Base-by-base conservation (phyloP, 2,888 invertebrate genomes). In the Epirrhoe alternata region DNA sequence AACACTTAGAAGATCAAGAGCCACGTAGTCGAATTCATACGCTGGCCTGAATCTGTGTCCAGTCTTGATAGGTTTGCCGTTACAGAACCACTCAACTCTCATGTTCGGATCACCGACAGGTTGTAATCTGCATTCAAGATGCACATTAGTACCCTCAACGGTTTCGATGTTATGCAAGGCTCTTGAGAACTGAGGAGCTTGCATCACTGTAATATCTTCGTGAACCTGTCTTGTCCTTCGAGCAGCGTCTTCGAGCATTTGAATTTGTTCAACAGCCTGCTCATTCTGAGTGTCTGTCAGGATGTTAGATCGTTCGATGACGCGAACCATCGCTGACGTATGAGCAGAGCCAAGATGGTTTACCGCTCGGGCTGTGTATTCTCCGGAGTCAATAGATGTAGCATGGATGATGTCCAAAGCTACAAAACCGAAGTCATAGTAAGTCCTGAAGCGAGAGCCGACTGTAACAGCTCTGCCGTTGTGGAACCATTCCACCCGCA, bases 371-470 rank as follows among this genome's bases (percentile, higher is more conserved):
- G 97, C 97, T 0, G 98, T 99, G 83, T 99, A 99, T 92, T 98
- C 98, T 59, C 99, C 99, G 45, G 98, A 97, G 89, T 99, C 99
- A 66, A 97, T 94, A n/a, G 98, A 96, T 62, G 97, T 98, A 17
- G 98, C 97, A 83, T 98, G 97, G 70, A 98, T 95, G 68, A 99
- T 98, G 82, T 99, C 99, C 75, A 99, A 92, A 45, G 99, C 98
- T 61, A 99, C 98, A 86, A 98, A 99, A 16, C 99, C 99, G 86
- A 99, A 99, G 85, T 99, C 99, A 82, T 98, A 97, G 85, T 98
- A 98, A 30, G 98, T 98, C 83, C 96, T 96, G 94, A 98, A 99
- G 82, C 99, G 95, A 53, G 98, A 98, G 51, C 97, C 98, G 47
- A 98, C 97, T 35, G 98, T 97, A 14, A 97, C 96, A 7, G 97